A percentile compares a stretch with the other conserved stretches of the same genome.
Evolutionary conservation across 2,113 vertebrate species (phyloP).

Genomic region (Prochilodus magdalenae): DNA sequence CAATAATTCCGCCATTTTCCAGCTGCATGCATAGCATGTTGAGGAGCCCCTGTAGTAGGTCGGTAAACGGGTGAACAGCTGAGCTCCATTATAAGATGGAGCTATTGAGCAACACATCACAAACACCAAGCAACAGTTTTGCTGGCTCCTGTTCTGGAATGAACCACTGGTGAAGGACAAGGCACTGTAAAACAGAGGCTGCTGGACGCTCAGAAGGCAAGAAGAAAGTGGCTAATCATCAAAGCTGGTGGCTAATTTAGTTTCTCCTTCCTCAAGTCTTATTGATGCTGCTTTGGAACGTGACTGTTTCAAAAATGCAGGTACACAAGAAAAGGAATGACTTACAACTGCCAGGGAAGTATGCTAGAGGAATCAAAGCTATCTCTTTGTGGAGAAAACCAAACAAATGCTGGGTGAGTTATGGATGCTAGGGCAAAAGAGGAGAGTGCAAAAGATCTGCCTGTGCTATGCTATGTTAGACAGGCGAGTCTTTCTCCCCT

Average conservation of each 20-base stretch:
- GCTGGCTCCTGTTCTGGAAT: constrained; percentile 30
- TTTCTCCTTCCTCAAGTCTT: constrained; percentile 67
- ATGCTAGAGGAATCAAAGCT: constrained; percentile 37
- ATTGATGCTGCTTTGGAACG: constrained; percentile 45
- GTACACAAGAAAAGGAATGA: constrained; percentile 6
- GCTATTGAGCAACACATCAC: constrained; percentile 38
- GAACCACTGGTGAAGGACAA: background rate
- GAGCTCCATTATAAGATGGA: constrained; percentile 24
- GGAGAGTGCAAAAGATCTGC: constrained; percentile 18
- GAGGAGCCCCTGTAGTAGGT: background rate
- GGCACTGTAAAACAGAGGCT: constrained; percentile 6
- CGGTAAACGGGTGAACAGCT: background rate
- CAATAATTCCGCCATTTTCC: background rate
- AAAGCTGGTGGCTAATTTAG: constrained; percentile 66
- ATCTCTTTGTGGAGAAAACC: constrained; percentile 48
- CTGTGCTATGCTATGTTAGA: constrained; percentile 8
- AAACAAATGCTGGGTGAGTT: constrained; percentile 58
- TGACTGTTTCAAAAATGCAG: background rate
- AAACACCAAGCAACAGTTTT: constrained; percentile 20
- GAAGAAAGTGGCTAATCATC: constrained; percentile 54
- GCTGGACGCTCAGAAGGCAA: constrained; percentile 14
- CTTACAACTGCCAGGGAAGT: constrained; percentile 43
- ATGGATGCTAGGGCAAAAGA: constrained; percentile 49
- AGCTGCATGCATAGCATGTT: background rate
- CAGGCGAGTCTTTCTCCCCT: constrained; percentile 4